A percentile compares a stretch with the other conserved stretches of the same genome.
phyloP scores from a whole-genome alignment of 2,113 vertebrate genomes.

The Calyptomena viridis region DNA sequence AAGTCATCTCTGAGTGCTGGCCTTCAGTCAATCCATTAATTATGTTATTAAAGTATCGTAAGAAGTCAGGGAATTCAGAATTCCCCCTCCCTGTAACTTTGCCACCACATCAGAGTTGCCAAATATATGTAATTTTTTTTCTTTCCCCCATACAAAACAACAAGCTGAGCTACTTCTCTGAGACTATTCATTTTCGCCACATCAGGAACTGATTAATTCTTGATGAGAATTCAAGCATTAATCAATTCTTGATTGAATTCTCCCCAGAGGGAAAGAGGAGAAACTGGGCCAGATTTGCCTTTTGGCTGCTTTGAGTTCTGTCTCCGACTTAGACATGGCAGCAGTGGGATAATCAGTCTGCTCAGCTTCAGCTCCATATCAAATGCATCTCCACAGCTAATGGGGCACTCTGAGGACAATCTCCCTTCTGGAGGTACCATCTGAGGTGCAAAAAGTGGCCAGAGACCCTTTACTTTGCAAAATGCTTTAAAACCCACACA shows the following conservation, averaged over 20 bases:
- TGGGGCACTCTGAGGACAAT: not conserved
- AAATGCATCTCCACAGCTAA: not conserved
- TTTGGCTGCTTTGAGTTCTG: slow-evolving; percentile 27
- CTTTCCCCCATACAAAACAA: not conserved
- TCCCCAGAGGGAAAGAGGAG: slow-evolving; percentile 53
- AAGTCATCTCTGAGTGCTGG: not conserved
- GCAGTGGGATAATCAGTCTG: not conserved
- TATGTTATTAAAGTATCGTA: not conserved
- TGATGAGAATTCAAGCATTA: slow-evolving; percentile 67
- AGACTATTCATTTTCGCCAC: slow-evolving; percentile 58
- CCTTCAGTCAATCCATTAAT: not conserved
- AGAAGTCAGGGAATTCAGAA: not conserved
- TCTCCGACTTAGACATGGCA: not conserved
- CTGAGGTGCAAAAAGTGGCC: not conserved
- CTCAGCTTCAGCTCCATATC: not conserved
- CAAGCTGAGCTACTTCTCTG: slow-evolving; percentile 22
- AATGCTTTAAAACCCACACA: not conserved
- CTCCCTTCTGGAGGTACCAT: not conserved
- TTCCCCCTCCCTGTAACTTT: not conserved
- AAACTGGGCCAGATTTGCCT: slow-evolving; percentile 55
- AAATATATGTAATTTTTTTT: not conserved
- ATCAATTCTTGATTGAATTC: slow-evolving; percentile 60
- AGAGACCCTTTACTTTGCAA: not conserved
- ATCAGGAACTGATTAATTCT: slow-evolving; percentile 66
- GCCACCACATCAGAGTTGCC: not conserved